Conservation (phyloP, 2,797 vertebrate species). For the Enteromius viviparus region DNA sequence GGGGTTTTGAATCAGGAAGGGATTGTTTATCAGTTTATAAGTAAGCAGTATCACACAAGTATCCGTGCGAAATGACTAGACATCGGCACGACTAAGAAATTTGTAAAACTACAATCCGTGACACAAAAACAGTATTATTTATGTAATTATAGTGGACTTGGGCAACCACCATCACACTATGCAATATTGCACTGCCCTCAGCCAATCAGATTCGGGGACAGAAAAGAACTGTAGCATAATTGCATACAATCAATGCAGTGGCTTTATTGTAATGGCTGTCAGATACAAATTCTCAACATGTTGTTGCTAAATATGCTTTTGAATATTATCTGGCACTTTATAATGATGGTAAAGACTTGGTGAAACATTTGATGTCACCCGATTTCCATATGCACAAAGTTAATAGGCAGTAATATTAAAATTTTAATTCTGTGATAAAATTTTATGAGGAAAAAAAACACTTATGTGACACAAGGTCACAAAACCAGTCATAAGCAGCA, state of each 20-base stretch:
- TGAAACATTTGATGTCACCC: background rate
- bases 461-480: no score
- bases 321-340: background rate
- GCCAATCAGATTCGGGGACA: background rate
- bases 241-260: background rate
- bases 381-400: background rate
- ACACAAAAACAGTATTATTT: background rate
- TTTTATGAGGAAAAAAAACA: background rate
- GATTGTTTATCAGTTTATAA: background rate
- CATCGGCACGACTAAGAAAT: background rate
- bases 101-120: background rate
- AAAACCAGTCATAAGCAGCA: no score
- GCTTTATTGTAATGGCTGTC: background rate
- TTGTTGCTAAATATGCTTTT: conserved; percentile 9
- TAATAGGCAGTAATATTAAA: background rate
- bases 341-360: background rate
- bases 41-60: background rate
- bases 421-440: background rate
- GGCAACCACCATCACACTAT: background rate
- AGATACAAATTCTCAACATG: background rate
- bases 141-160: background rate
- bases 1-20: background rate
- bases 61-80: background rate
- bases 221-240: background rate
- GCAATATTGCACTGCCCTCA: background rate